Percentiles rank a stretch among this genome's conserved stretches.
Evolutionary conservation across 2,888 invertebrate genomes (phyloP).

Genomic region (Arctia plantaginis): DNA sequence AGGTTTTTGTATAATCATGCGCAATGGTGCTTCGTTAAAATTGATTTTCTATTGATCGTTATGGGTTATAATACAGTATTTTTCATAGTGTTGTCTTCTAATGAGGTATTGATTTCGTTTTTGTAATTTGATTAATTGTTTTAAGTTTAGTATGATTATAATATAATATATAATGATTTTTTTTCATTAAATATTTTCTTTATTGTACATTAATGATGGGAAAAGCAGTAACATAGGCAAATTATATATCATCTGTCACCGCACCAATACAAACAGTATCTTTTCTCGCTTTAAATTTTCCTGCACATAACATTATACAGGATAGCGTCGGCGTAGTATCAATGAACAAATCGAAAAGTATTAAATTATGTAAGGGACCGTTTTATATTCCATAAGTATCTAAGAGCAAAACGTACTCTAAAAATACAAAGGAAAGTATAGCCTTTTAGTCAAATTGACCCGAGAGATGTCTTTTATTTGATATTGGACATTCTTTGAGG

Average conservation of each 20-base stretch:
- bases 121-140: not conserved
- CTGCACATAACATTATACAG: conserved; percentile 14
- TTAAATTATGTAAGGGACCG: conserved; percentile 19
- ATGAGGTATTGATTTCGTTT: not conserved
- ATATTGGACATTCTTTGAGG: conserved; percentile 1
- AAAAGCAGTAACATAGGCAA: not conserved
- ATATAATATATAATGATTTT: not conserved
- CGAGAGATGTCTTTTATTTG: conserved; percentile 3
- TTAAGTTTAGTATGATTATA: not conserved
- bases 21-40: conserved; percentile 41
- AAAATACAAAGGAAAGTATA: conserved; percentile 19
- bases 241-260: not conserved
- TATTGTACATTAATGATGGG: not conserved
- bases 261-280: not conserved
- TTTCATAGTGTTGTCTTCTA: not conserved
- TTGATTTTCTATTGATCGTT: conserved; percentile 16
- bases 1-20: conserved; percentile 46
- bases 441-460: not conserved
- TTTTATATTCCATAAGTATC: conserved; percentile 24
- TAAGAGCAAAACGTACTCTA: conserved; percentile 30
- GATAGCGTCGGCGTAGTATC: not conserved
- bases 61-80: conserved; percentile 10
- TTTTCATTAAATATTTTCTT: not conserved
- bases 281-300: conserved; percentile 4
- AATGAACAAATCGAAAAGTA: conserved; percentile 15